phyloP scores from a whole-genome alignment of 2,113 vertebrate species.

The Sorex fumeus region DNA sequence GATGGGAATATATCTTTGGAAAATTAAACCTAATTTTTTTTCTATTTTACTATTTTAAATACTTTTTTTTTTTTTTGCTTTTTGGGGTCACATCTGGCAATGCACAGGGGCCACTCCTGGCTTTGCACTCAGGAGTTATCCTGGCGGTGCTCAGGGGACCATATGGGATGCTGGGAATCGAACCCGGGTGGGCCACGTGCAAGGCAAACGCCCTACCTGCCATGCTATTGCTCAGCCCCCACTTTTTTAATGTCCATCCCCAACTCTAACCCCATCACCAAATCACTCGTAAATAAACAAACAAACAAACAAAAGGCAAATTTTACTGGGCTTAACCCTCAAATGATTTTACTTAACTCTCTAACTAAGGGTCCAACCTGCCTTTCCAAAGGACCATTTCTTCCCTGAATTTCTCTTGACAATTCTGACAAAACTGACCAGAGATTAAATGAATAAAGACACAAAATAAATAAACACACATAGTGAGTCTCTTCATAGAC shows the following conservation, averaged over 20 bases:
- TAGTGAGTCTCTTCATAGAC: background rate
- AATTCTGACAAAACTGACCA: constrained; percentile 13
- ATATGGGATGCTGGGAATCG: no score
- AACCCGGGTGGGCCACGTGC: no score
- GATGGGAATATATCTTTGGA: background rate
- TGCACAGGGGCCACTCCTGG: no score
- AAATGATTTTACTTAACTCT: constrained; percentile 14
- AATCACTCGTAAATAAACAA: background rate
- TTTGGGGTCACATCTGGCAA: background rate
- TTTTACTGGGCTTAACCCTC: background rate
- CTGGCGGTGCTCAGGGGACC: no score
- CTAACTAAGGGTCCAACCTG: constrained; percentile 2
- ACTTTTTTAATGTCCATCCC: background rate
- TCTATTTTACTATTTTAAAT: background rate
- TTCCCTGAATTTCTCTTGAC: constrained; percentile 21
- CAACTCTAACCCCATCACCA: background rate
- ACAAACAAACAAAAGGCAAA: no score
- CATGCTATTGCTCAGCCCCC: no score
- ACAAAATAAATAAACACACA: background rate
- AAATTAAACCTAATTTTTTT: constrained; percentile 13
- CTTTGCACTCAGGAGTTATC: no score
- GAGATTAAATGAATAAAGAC: background rate
- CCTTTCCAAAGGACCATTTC: constrained; percentile 25
- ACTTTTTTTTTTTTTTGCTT: background rate
- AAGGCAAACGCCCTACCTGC: no score